Evolutionary conservation across 2,797 vertebrate species (phyloP), one percentile per base, ranked within the genome.

Genomic region (Naso thynnoides): DNA sequence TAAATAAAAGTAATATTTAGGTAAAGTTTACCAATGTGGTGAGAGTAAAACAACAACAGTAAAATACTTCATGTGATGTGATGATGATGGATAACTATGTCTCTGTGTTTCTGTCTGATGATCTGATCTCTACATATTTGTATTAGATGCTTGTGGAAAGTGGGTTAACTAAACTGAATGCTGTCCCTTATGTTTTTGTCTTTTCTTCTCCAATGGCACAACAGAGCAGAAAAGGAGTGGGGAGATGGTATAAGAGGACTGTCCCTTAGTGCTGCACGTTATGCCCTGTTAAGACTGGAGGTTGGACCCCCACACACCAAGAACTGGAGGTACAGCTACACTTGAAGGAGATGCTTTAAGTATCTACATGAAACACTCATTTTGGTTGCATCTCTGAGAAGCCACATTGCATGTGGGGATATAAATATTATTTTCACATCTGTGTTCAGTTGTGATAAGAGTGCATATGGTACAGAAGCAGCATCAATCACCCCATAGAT

Each of bases 211-310:
- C 6, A 27, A 2, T 61, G 13, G n/a, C 29, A 57, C 48, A 75
- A 85, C 87, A 99, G 98, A 61, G 98, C 97, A 10, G 98, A 99
- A 90, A 99, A 99, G 86, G 98, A 99, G 80, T 99, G 98, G 98
- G 98, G 98, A 0, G 98, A 99, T 1, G 98, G 98, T 15, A 99
- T 99, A 62, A 95, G 98, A 64, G 98, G 98, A 44, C 91, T 99
- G 56, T 99, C 98, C 0, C 94, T 99, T 13, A 99, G 98, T 0
- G 97, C 95, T 0, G 98, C 98, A 16, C 95, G 98, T 65, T 99
- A 99, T 0, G 95, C 98, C 5, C 88, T 99, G 24, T 87, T 99
- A 18, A 93, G 98, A 3, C 91, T 99, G 45, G 98, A 99, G 77
- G 97, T 94, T 48, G 98, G 98, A 52, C 98, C 98, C 3, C 98